Percentiles rank a stretch among this genome's conserved stretches.
phyloP scores from a whole-genome alignment of 2,113 vertebrate genomes.

The Phylloscopus whistleri region DNA sequence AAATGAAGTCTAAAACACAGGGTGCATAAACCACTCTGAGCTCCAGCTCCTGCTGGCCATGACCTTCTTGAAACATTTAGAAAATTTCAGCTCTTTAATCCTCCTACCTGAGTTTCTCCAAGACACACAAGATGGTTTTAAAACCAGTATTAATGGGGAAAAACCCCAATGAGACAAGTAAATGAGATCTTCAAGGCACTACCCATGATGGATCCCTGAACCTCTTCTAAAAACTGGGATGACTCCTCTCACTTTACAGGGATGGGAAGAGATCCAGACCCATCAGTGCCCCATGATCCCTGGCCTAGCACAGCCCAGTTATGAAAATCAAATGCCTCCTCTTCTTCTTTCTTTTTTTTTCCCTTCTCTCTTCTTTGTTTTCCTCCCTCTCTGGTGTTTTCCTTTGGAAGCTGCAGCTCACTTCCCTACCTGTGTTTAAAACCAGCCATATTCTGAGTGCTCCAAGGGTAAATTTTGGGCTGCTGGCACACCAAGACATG shows the following conservation, averaged over 20 bases:
- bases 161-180: not conserved
- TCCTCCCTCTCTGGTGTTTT: not conserved
- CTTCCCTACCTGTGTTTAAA: not conserved
- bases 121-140: not conserved
- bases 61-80: not conserved
- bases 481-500: not conserved
- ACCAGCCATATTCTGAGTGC: not conserved
- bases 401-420: not conserved
- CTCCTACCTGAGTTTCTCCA: not conserved
- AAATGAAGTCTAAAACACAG: not conserved
- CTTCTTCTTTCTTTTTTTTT: not conserved
- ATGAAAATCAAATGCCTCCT: not conserved
- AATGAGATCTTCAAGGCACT: not conserved
- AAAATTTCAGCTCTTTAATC: not conserved
- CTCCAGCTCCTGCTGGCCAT: not conserved
- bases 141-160: not conserved
- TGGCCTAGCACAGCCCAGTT: not conserved
- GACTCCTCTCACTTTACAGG: not conserved
- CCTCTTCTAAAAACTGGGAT: not conserved
- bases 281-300: not conserved
- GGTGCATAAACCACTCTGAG: not conserved
- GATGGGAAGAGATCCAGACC: not conserved
- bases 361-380: not conserved
- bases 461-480: not conserved
- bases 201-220: not conserved